phyloP scores from a whole-genome alignment of 2,888 invertebrate genomes.

The Ditula angustiorana region DNA sequence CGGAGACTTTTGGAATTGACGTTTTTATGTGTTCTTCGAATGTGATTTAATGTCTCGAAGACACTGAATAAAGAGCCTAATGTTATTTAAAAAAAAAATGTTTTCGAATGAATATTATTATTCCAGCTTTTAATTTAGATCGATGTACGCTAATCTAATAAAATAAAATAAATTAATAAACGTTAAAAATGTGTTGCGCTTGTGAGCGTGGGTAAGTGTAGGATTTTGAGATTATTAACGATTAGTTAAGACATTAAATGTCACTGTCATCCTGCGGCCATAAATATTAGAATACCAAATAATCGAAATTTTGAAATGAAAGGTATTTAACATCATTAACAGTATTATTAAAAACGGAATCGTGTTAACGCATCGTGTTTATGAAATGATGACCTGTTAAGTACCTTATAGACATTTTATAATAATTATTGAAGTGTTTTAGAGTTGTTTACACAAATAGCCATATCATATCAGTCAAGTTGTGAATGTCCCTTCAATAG shows the following conservation, averaged over 20 bases:
- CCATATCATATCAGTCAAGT: slow-evolving; percentile 73
- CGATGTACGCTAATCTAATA: slow-evolving; percentile 57
- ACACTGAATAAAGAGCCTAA: slow-evolving; percentile 47
- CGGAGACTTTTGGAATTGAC: slow-evolving; percentile 49
- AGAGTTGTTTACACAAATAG: slow-evolving; percentile 67
- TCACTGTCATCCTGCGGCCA: slow-evolving; percentile 54
- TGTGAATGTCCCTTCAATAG: slow-evolving; percentile 43
- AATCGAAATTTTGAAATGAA: slow-evolving; percentile 51
- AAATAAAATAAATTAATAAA: slow-evolving; percentile 48
- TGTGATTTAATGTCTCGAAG: slow-evolving; percentile 47
- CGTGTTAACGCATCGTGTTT: slow-evolving; percentile 55
- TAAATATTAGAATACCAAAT: slow-evolving; percentile 36
- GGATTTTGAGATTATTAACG: slow-evolving; percentile 75
- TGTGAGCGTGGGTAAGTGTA: slow-evolving; percentile 51
- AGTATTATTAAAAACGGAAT: slow-evolving; percentile 69
- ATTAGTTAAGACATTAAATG: slow-evolving; percentile 77
- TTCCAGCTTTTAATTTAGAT: slow-evolving; percentile 62
- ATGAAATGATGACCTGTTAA: slow-evolving; percentile 55
- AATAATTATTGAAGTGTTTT: slow-evolving; percentile 59
- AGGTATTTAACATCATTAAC: slow-evolving; percentile 60
- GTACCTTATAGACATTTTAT: slow-evolving; percentile 55
- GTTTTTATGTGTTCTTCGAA: slow-evolving; percentile 45
- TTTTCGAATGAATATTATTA: slow-evolving; percentile 61
- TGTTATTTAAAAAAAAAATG: slow-evolving; percentile 53
- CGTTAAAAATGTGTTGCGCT: slow-evolving; percentile 54